Evolutionary conservation across 2,113 vertebrate genomes (phyloP), one percentile per base, ranked within the genome.

Genomic region (Heliornis fulica): DNA sequence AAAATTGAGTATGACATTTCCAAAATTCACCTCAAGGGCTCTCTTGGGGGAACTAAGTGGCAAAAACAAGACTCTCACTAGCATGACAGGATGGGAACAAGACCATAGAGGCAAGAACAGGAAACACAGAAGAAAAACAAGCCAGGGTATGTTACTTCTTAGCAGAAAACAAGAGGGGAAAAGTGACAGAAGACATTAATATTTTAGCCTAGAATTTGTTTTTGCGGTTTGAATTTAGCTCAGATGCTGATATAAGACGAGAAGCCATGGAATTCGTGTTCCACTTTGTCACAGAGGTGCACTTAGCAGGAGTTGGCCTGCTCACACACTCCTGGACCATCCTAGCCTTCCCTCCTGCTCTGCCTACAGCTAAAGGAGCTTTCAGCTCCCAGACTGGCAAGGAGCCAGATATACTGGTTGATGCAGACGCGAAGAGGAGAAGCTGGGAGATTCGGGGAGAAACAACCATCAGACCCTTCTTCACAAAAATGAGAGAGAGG

Each of bases 101-200:
- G 93, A 97, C 95, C 93, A 96, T 15, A 93, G 54, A 94, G 70
- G 87, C 74, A 94, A 89, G 82, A 91, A 83, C 45, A 93, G 92
- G 79, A 93, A 97, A 23, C 41, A 70, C 23, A 75, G 38, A 89
- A 82, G 82, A 88, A 94, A 94, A 95, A 95, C 85, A 96, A 90
- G 93, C 66, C 88, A 88, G 56, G 20, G 15, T 70, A 25, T 51
- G 87, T 83, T 95, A 95, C 53, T 93, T 63, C 87, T 94, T 51
- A 80, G 74, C 34, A 85, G 66, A 96, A 95, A 96, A 93, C 54
- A 95, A 71, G 87, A 85, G 31, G 56, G 4, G 22, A 85, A 88
- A 93, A 94, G 63, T 88, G 82, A 96, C 38, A 94, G 85, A 93
- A 96, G n/a, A 70, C 91, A 93, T 96, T 93, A 91, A 91, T 94